These are phyloP conservation scores for Elgonia sp. DNA, from an alignment of 2,888 invertebrate species.

Conservation along the genomic window DNA sequence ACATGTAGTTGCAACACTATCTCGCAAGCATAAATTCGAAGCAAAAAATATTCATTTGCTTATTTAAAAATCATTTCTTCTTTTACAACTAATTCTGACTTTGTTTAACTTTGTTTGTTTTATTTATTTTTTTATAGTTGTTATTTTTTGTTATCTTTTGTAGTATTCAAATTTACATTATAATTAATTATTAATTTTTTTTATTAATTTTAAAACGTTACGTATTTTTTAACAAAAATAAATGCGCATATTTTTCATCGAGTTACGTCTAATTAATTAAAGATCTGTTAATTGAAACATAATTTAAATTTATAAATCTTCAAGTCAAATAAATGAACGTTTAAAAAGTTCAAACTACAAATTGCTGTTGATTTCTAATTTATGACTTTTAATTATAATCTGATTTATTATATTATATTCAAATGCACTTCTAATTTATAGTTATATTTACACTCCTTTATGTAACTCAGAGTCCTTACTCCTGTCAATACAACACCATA, in stretches of 20 bases:
- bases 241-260: background rate
- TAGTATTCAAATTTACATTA: no score
- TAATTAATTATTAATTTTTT: no score
- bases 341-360: conserved; percentile 40
- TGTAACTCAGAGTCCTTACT: background rate
- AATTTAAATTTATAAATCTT: conserved; percentile 45
- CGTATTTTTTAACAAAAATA: conserved; percentile 3
- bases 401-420: conserved; percentile 28
- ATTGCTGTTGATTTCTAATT: conserved; percentile 38
- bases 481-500: background rate
- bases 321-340: conserved; percentile 14
- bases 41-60: no score
- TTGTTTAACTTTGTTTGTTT: no score
- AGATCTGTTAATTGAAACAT: conserved; percentile 22
- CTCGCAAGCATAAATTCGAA: no score
- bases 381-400: conserved; percentile 22
- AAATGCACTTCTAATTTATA: background rate
- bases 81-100: no score
- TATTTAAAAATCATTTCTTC: no score
- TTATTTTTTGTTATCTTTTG: no score
- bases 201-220: no score
- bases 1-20: no score
- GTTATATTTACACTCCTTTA: background rate
- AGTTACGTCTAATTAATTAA: background rate
- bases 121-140: no score